Percentiles rank a stretch among this genome's conserved stretches.
phyloP scores from a whole-genome alignment of 2,888 invertebrate species.

The Diaprepes abbreviatus region DNA sequence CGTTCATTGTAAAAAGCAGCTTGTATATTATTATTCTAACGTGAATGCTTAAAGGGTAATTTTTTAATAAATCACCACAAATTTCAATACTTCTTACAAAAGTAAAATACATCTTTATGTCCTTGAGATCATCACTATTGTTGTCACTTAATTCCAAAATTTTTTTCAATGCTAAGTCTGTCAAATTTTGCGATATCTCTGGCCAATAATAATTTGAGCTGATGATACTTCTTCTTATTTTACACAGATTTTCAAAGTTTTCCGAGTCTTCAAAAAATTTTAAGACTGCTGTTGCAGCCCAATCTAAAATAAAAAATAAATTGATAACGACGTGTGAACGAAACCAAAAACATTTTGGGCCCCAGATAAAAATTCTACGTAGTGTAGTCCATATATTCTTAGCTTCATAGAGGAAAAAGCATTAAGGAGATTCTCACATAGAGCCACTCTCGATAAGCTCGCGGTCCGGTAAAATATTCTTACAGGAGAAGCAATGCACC shows the following conservation, averaged over 20 bases:
- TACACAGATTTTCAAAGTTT: neutral
- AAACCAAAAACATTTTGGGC: too few species aligned
- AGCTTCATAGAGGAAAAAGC: too few species aligned
- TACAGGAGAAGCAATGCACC: too few species aligned
- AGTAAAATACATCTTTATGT: neutral
- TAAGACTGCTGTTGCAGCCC: neutral
- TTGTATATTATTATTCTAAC: conserved; percentile 9
- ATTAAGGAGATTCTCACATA: too few species aligned
- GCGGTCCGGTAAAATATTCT: too few species aligned
- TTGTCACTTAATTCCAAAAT: neutral
- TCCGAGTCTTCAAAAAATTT: neutral
- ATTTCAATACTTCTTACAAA: neutral
- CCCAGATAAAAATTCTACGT: too few species aligned
- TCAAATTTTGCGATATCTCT: neutral
- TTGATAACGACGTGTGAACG: too few species aligned
- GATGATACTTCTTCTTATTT: neutral
- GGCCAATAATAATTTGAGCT: neutral
- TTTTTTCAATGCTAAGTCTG: neutral
- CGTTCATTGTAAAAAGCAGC: neutral
- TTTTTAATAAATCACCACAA: neutral
- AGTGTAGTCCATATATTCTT: too few species aligned
- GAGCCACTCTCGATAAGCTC: too few species aligned
- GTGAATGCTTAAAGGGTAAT: neutral
- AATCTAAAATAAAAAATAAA: neutral
- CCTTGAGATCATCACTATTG: conserved; percentile 1